Conservation (phyloP, 2,888 invertebrate genomes). For the Eudemis profundana region DNA sequence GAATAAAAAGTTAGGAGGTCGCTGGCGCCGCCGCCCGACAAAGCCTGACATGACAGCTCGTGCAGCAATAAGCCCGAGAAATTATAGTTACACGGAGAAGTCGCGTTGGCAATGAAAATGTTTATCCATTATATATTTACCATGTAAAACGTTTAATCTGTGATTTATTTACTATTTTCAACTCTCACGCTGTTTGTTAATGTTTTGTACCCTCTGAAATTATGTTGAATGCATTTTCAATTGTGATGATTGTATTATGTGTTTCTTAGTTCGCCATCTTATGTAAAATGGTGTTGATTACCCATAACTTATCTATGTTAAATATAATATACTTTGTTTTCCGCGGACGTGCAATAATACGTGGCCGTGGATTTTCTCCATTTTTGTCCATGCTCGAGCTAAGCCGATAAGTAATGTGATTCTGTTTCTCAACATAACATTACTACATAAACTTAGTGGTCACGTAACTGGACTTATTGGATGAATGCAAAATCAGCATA, state of each 20-base stretch:
- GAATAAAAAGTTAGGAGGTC: not conserved
- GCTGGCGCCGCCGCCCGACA: not conserved
- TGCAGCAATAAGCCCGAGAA: not conserved
- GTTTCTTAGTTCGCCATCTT: no score
- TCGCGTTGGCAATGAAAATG: not conserved
- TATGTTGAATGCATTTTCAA: no score
- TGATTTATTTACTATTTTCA: no score
- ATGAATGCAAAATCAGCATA: constrained; percentile 1
- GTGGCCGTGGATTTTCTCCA: constrained; percentile 13
- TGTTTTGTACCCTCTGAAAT: no score
- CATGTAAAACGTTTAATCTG: no score
- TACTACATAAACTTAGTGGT: not conserved
- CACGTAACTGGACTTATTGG: constrained; percentile 3
- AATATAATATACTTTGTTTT: constrained; percentile 21
- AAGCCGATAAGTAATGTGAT: constrained; percentile 24
- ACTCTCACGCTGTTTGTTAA: no score
- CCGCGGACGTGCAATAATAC: constrained; percentile 5
- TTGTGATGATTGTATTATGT: no score
- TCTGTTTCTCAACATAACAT: constrained; percentile 23
- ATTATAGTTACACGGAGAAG: not conserved
- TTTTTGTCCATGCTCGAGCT: constrained; percentile 1
- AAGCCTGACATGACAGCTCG: not conserved
- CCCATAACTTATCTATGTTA: constrained; percentile 1
- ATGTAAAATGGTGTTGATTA: no score
- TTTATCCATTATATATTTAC: no score